Base-by-base conservation (phyloP, 2,113 vertebrate genomes). In the Pseudorectes ferrugineus region DNA sequence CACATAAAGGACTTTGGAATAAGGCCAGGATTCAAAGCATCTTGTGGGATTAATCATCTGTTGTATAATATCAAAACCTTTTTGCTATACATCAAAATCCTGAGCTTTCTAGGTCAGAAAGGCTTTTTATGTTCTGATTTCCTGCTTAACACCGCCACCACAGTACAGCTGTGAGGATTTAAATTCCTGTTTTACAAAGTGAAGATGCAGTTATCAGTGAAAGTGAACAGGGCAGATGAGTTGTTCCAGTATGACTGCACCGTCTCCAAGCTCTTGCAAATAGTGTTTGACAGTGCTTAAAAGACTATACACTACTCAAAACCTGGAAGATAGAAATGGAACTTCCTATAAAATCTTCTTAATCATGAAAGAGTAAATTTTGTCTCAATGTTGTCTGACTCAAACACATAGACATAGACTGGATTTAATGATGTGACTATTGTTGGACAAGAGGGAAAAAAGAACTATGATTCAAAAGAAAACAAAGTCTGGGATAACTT, bases 81-180 rank as follows among this genome's bases (percentile, higher is more conserved):
- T 92, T 88, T 66, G 29, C 62, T 82, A 76, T 85, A 88, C 54
- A 85, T 93, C 10, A 42, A 87, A 96, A 93, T 96, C 78, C 68
- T 76, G 42, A 93, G 35, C n/a, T 94, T 91, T 95, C 46, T 94
- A 82, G 94, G 89, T 92, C 89, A 94, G 67, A 92, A 85, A 85
- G 42, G 49, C 26, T 93, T 89, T 94, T 85, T 73, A 68, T 73
- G 35, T 92, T 84, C 77, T 74, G 35, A 57, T 90, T 93, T 88
- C 54, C 66, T 94, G 85, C 81, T 85, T 92, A 92, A 57, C 40
- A 55, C 58, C 23, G 42, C 61, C 70, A 82, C 36, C 61, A 58
- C 14, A n/a, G 42, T 89, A 73, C 71, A 93, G 74, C 81, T 85
- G 62, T n/a, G 29, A 79, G 59, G 81, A 79, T 85, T 95, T 88